Base-by-base conservation (phyloP, 2,888 invertebrate species). In the Temnothorax ravouxi region DNA sequence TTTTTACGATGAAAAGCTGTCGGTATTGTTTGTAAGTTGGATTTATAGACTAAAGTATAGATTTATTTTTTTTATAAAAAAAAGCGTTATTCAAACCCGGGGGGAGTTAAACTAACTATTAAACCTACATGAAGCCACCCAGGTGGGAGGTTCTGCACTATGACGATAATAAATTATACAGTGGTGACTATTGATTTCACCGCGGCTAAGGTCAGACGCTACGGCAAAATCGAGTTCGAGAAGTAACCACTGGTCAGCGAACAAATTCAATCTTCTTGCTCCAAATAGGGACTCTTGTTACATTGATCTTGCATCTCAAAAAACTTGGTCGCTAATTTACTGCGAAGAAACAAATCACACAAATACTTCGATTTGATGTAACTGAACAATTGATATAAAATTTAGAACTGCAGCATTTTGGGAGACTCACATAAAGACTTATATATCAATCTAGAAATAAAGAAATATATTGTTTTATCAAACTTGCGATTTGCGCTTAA, bases 111-210 rank as follows among this genome's bases (percentile, higher is more conserved):
- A 38, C 29, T 29, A 61, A 61, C 50, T 38, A 61, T 61, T 62
- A 66, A 54, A 54, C n/a, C 79, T 67, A 79, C 11, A 47, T 34
- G 34, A 62, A 52, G 52, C 44, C 75, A 54, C 47, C 41, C 84
- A 85, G 83, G 83, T 87, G 81, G 61, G 84, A 88, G 87, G 86
- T 88, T 89, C 88, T 89, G 88, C 75, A 84, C 89, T 92, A 91
- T 89, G 91, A 91, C 92, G 91, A 91, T 92, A 92, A 93, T 93
- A 93, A 93, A 93, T 93, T 93, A 93, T 93, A 92, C 88, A 91
- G 92, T 91, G 88, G 89, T 90, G 87, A 90, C 89, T 93, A 93
- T 93, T 91, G 93, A 93, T 93, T 92, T 89, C 85, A 77, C 88
- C 89, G 88, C 90, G 91, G 90, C 91, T 93, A 93, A 93, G 93